Percentiles rank a stretch among this genome's conserved stretches.
phyloP scores from a whole-genome alignment of 2,797 vertebrate genomes.

The Rhincodon typus region DNA sequence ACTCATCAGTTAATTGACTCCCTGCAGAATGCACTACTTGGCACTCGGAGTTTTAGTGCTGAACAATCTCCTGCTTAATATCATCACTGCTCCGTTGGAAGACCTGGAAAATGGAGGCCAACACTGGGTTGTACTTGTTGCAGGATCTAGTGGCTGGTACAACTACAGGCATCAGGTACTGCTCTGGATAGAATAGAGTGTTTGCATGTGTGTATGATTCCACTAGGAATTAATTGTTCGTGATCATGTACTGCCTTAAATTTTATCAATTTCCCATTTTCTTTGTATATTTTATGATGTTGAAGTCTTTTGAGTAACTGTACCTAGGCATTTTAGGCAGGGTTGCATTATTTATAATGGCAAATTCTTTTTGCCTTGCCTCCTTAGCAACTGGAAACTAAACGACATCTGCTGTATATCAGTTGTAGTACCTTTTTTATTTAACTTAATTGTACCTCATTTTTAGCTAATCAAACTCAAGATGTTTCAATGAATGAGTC shows the following conservation, averaged over 20 bases:
- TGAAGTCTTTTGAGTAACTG: neutral
- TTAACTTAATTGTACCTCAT: neutral
- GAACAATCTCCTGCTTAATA: slow-evolving; percentile 50
- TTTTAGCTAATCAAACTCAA: neutral
- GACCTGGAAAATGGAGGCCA: slow-evolving; percentile 65
- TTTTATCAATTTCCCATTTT: neutral
- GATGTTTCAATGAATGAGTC: neutral
- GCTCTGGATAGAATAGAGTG: neutral
- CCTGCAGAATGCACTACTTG: slow-evolving; percentile 54
- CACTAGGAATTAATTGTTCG: neutral
- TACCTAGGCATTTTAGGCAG: too few species aligned
- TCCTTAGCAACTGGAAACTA: neutral
- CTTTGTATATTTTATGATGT: neutral
- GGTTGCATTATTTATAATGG: neutral
- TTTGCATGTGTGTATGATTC: neutral
- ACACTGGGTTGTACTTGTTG: slow-evolving; percentile 90
- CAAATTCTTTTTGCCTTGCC: neutral
- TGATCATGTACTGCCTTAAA: neutral
- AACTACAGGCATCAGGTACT: slow-evolving; percentile 97
- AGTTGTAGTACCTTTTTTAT: too few species aligned
- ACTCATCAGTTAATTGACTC: neutral
- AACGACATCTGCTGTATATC: neutral
- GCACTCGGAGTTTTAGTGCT: slow-evolving; percentile 51
- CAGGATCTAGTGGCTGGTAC: slow-evolving; percentile 86
- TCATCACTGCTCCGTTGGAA: slow-evolving; percentile 49